Conservation (phyloP, 2,113 vertebrate genomes). For the Ptyas mucosa region DNA sequence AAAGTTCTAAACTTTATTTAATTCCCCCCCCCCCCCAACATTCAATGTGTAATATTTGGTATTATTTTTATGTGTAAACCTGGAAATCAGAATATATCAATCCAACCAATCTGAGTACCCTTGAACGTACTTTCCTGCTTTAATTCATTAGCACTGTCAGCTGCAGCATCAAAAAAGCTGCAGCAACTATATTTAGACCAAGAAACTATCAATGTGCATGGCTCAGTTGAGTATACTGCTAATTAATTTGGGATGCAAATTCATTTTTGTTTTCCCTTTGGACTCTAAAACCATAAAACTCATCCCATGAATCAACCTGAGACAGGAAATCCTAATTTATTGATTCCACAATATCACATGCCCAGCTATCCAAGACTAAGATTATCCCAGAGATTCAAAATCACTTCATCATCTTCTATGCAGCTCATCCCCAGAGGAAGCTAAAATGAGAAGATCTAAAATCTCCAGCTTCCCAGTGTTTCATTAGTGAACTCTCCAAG, state of each 20-base stretch:
- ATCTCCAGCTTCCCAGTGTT: background rate
- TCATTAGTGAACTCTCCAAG: background rate
- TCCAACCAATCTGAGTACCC: background rate
- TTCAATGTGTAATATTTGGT: background rate
- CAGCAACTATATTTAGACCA: background rate
- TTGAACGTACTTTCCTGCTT: background rate
- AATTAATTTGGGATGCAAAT: background rate
- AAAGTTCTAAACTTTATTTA: background rate
- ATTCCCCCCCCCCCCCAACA: background rate
- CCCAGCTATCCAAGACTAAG: background rate
- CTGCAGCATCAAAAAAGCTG: background rate
- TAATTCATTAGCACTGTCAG: background rate
- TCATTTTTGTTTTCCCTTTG: background rate
- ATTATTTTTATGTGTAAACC: background rate
- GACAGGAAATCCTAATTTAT: background rate
- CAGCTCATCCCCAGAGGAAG: background rate
- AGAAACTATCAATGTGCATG: background rate
- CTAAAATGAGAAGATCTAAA: background rate
- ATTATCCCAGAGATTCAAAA: background rate
- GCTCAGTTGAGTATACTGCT: background rate
- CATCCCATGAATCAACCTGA: background rate
- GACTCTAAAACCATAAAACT: background rate
- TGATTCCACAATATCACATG: background rate
- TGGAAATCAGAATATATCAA: background rate
- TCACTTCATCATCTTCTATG: background rate